A percentile compares a stretch with the other conserved stretches of the same genome.
phyloP scores from a whole-genome alignment of 2,888 invertebrate genomes.

The Drosophila tanythrix region DNA sequence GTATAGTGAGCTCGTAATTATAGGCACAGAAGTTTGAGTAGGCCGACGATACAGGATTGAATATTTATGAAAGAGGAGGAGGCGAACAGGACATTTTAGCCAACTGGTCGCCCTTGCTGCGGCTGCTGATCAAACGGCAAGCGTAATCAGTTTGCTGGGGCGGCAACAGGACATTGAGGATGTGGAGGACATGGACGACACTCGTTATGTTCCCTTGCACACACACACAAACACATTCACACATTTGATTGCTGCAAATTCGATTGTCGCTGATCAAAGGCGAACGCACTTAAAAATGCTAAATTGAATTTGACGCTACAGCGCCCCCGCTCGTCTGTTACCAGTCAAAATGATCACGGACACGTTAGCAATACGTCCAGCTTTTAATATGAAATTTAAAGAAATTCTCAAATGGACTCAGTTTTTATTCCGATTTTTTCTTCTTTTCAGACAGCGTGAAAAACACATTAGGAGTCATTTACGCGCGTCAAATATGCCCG shows the following conservation, averaged over 20 bases:
- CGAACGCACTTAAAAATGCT: conserved; percentile 84
- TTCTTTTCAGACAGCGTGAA: conserved; percentile 52
- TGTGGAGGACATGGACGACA: conserved; percentile 18
- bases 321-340: conserved; percentile 46
- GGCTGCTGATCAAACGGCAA: conserved; percentile 73
- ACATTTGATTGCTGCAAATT: conserved; percentile 82
- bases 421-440: conserved; percentile 13
- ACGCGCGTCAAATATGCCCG: conserved; percentile 68
- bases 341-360: conserved; percentile 12
- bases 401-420: conserved; percentile 36
- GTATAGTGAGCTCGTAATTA: conserved; percentile 64
- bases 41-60: conserved; percentile 61
- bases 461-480: conserved; percentile 80
- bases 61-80: conserved; percentile 68
- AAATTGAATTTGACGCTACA: conserved; percentile 83
- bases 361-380: conserved; percentile 45
- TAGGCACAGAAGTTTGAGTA: conserved; percentile 75
- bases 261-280: conserved; percentile 84
- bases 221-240: conserved; percentile 33
- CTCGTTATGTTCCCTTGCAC: conserved; percentile 53
- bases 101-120: conserved; percentile 44
- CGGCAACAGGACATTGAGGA: conserved; percentile 23
- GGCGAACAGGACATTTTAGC: conserved; percentile 30
- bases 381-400: conserved; percentile 57
- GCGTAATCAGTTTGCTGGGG: conserved; percentile 67